phyloP scores from a whole-genome alignment of 2,797 vertebrate genomes.

The Spheniscus humboldti region DNA sequence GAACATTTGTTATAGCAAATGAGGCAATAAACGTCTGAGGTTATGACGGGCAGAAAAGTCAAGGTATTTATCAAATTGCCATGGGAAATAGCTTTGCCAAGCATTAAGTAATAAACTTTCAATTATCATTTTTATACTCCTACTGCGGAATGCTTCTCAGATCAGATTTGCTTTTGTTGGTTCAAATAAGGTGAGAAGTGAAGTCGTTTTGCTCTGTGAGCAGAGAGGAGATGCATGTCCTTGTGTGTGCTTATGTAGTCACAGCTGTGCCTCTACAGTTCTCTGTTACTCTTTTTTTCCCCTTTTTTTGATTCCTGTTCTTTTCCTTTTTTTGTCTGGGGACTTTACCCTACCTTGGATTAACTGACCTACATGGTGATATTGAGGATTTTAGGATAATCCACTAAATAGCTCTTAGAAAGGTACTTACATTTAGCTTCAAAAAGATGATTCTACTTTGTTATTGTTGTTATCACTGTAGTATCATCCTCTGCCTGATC shows the following conservation, averaged over 20 bases:
- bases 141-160: neutral
- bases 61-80: conserved; percentile 58
- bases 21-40: conserved; percentile 49
- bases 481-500: neutral
- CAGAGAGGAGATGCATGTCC: neutral
- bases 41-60: conserved; percentile 35
- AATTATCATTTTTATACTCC: conserved; percentile 37
- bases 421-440: neutral
- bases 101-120: conserved; percentile 54
- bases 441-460: neutral
- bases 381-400: conserved; percentile 3
- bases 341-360: neutral
- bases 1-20: conserved; percentile 38
- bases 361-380: neutral
- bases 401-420: neutral
- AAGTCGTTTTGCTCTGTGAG: neutral
- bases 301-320: rapidly evolving
- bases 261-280: neutral
- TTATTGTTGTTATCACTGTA: neutral
- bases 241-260: neutral
- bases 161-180: conserved; percentile 9
- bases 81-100: conserved; percentile 45
- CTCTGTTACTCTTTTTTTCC: neutral
- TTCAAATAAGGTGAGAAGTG: conserved; percentile 6
- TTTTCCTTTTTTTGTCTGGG: neutral